Evolutionary conservation across 1,140 invertebrate genomes (phyloP).

Genomic region (Diplogasteroides magnus): DNA sequence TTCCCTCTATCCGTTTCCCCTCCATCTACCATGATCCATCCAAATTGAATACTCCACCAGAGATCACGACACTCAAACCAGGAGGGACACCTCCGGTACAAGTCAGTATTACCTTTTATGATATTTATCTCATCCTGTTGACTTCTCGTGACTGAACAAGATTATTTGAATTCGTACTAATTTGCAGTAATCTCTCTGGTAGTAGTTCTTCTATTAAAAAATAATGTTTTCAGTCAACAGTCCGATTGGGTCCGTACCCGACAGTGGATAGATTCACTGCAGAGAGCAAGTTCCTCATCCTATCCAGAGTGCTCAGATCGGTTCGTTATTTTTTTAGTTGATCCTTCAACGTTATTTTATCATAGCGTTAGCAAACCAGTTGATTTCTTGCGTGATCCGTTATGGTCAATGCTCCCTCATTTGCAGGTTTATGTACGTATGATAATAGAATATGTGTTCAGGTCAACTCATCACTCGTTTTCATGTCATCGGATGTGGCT

Average conservation of each 20-base stretch:
- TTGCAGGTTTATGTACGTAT: no score
- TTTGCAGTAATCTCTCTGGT: no score
- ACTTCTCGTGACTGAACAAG: background rate
- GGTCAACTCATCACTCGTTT: slow-evolving; percentile 36
- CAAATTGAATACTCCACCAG: slow-evolving; percentile 35
- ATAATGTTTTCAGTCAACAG: slow-evolving; percentile 31
- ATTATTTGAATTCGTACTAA: slow-evolving; percentile 25
- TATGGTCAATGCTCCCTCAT: no score
- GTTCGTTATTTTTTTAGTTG: slow-evolving; percentile 37
- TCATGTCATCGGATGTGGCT: slow-evolving; percentile 41
- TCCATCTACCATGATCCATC: slow-evolving; percentile 41
- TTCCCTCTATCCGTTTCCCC: slow-evolving; percentile 41
- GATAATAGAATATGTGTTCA: no score
- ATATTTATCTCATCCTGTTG: slow-evolving; percentile 2
- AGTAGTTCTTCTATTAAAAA: slow-evolving; percentile 3
- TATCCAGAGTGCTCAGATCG: slow-evolving; percentile 40
- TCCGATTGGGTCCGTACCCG: slow-evolving; percentile 49
- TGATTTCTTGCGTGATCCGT: no score
- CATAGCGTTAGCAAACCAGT: no score
- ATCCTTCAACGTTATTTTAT: no score
- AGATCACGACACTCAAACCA: slow-evolving; percentile 23
- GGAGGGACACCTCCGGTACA: slow-evolving; percentile 6
- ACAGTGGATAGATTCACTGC: slow-evolving; percentile 49
- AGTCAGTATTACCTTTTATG: slow-evolving; percentile 1
- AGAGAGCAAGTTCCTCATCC: slow-evolving; percentile 49